Evolutionary conservation across 2,888 invertebrate genomes (phyloP).

Genomic region (Macaria liturata): DNA sequence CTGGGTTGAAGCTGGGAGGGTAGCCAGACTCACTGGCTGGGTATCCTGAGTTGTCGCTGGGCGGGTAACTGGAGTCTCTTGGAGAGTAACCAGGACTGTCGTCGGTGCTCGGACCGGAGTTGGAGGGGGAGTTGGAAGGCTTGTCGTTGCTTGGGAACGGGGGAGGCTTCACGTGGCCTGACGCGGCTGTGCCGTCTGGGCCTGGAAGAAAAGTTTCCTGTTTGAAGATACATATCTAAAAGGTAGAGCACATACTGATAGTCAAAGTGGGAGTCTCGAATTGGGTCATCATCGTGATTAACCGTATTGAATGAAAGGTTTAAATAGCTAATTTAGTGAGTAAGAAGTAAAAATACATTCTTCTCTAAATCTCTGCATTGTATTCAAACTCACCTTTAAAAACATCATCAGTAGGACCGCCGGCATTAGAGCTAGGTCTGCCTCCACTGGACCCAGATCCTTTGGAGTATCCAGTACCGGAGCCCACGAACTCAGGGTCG

Average conservation of each 20-base stretch:
- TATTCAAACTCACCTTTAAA: conserved; percentile 71
- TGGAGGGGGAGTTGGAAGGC: conserved; percentile 38
- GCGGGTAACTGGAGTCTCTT: conserved; percentile 27
- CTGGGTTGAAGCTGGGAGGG: conserved; percentile 38
- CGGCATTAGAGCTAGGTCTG: conserved; percentile 49
- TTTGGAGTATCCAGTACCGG: conserved; percentile 48
- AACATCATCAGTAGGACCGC: conserved; percentile 58
- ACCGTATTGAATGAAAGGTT: too few relatives aligned
- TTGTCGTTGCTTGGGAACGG: conserved; percentile 66
- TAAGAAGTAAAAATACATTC: too few relatives aligned
- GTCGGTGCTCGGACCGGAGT: conserved; percentile 39
- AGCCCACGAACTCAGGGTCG: conserved; percentile 72
- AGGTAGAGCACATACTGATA: too few relatives aligned
- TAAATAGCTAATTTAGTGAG: too few relatives aligned
- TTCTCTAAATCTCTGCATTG: too few relatives aligned
- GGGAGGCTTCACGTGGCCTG: conserved; percentile 81
- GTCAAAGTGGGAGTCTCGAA: too few relatives aligned
- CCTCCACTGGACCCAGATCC: conserved; percentile 35
- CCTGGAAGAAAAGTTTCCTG: conserved; percentile 46
- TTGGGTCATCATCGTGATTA: too few relatives aligned
- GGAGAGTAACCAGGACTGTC: conserved; percentile 33
- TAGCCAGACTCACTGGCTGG: conserved; percentile 23
- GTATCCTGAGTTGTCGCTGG: conserved; percentile 33
- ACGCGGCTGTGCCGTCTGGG: conserved; percentile 82
- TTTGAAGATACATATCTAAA: too few relatives aligned